These are phyloP conservation scores for Callyntrura guangdongensis DNA, from an alignment of 2,888 invertebrate species.

Conservation along the genomic window DNA sequence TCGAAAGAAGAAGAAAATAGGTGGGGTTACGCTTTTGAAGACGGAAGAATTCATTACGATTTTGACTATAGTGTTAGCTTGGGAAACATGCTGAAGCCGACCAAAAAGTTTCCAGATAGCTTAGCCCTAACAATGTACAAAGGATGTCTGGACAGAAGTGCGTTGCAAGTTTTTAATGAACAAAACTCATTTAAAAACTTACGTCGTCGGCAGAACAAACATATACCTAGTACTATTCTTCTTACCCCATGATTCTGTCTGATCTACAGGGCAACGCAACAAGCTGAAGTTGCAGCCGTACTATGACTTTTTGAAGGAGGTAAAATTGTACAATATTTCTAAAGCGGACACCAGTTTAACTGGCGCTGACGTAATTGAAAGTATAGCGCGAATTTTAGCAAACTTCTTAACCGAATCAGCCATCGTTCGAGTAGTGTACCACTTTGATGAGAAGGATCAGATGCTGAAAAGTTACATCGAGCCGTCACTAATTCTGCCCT, in stretches of 20 bases:
- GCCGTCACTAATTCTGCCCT: not conserved
- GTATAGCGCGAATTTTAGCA: slow-evolving; percentile 33
- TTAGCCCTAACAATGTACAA: slow-evolving; percentile 35
- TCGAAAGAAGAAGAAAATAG: not conserved
- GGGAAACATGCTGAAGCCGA: slow-evolving; percentile 35
- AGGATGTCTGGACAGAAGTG: slow-evolving; percentile 49
- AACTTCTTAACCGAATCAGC: not conserved
- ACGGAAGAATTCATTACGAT: slow-evolving; percentile 11
- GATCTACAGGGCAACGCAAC: slow-evolving; percentile 14
- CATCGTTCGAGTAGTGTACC: slow-evolving; percentile 1
- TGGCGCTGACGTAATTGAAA: not conserved
- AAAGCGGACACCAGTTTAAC: not conserved
- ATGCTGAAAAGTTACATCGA: not conserved
- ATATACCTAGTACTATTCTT: too few species aligned
- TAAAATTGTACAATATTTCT: slow-evolving; percentile 27
- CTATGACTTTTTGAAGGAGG: slow-evolving; percentile 34
- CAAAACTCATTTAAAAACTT: not conserved
- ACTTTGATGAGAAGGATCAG: not conserved
- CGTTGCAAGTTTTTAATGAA: not conserved
- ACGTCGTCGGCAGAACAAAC: too few species aligned
- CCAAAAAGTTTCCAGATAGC: slow-evolving; percentile 33
- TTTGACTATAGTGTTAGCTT: not conserved
- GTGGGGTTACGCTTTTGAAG: slow-evolving; percentile 29
- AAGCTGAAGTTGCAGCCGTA: not conserved
- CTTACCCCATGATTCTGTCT: too few species aligned